Evolutionary conservation across 2,888 invertebrate genomes (phyloP).

Genomic region (Sialis lutaria): DNA sequence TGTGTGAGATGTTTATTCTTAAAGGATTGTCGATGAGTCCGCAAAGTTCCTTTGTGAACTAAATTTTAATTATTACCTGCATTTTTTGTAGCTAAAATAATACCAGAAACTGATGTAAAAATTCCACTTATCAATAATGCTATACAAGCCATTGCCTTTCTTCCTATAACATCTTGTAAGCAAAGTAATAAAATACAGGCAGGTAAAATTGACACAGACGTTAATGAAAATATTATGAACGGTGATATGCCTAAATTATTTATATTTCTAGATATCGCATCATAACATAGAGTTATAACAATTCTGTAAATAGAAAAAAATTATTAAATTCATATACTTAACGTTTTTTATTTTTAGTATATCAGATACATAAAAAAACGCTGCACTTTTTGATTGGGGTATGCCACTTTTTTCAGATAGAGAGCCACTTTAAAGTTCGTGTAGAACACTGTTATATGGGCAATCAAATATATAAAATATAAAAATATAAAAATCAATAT

Average conservation of each 20-base stretch:
- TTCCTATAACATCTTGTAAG: constrained; percentile 25
- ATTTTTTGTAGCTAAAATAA: constrained; percentile 20
- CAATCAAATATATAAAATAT: too few species aligned
- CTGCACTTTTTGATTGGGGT: too few species aligned
- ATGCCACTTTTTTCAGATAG: too few species aligned
- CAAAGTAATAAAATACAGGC: constrained; percentile 30
- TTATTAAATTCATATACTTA: neutral
- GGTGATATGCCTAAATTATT: constrained; percentile 35
- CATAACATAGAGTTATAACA: constrained; percentile 39
- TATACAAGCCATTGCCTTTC: constrained; percentile 35
- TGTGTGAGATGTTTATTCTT: too few species aligned
- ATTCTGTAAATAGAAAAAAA: constrained; percentile 25
- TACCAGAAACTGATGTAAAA: constrained; percentile 29
- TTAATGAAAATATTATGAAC: constrained; percentile 33
- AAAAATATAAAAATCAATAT: too few species aligned
- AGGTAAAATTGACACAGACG: constrained; percentile 36
- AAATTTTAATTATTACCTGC: constrained; percentile 9
- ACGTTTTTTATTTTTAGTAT: too few species aligned
- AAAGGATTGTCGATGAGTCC: too few species aligned
- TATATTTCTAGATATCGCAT: constrained; percentile 38
- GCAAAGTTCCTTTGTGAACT: too few species aligned
- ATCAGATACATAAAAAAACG: too few species aligned
- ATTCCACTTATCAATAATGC: constrained; percentile 32
- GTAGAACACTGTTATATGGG: too few species aligned
- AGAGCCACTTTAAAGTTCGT: too few species aligned